These are phyloP conservation scores for Bombus difficillimus DNA, from an alignment of 1,140 invertebrate genomes.

Conservation along the genomic window DNA sequence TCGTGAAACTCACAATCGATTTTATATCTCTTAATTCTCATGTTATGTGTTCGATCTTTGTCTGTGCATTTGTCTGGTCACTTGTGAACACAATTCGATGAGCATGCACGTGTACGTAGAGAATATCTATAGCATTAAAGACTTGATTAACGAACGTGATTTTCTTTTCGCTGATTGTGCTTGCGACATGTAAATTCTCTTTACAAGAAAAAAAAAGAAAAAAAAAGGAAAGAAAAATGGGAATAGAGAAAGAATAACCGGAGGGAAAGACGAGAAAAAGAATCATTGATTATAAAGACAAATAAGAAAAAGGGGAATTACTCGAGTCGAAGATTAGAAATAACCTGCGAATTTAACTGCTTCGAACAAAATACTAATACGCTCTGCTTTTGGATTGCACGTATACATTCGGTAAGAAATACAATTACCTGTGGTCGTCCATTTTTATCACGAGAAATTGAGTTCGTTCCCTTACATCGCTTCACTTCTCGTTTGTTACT, in stretches of 20 bases:
- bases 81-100: constrained; percentile 57
- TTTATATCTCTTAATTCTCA: constrained; percentile 65
- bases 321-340: neutral
- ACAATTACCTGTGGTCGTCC: neutral
- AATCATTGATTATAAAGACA: neutral
- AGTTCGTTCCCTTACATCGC: constrained; percentile 7
- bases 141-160: constrained; percentile 25
- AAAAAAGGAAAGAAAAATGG: neutral
- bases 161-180: constrained; percentile 38
- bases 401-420: neutral
- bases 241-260: neutral
- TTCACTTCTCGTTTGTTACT: constrained; percentile 26
- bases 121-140: constrained; percentile 35
- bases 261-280: too few relatives aligned
- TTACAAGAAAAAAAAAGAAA: neutral
- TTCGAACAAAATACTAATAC: neutral
- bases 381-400: constrained; percentile 1
- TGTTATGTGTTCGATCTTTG: constrained; percentile 68
- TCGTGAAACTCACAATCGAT: constrained; percentile 52
- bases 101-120: constrained; percentile 61
- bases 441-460: neutral
- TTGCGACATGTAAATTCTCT: constrained; percentile 43
- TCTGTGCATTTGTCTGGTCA: constrained; percentile 54
- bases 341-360: neutral
- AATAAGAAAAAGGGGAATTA: neutral